phyloP scores from a whole-genome alignment of 1,140 invertebrate species.

The Drepana arcuata region DNA sequence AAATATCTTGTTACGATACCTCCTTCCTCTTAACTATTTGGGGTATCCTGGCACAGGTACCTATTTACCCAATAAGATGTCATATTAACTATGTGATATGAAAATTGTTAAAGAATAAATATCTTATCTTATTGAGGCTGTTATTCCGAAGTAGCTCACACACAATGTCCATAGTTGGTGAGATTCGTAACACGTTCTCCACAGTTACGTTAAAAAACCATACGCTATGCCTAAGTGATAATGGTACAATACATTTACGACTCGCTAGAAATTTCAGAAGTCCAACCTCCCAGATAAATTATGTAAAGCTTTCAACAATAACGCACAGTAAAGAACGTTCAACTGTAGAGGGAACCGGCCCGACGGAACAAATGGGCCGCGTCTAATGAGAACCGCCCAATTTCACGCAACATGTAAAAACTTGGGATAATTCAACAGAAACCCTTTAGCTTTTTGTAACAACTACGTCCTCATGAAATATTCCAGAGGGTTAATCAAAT shows the following conservation, averaged over 20 bases:
- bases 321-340: not conserved
- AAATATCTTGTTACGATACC: no score
- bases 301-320: not conserved
- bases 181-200: not conserved
- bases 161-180: no score
- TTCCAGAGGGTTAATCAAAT: no score
- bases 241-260: not conserved
- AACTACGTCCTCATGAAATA: no score
- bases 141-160: no score
- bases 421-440: constrained; percentile 23
- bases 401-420: constrained; percentile 37
- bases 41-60: no score
- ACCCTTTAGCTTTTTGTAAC: no score
- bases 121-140: no score
- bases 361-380: constrained; percentile 23
- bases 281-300: not conserved
- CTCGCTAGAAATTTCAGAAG: not conserved
- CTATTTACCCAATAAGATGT: no score
- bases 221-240: not conserved
- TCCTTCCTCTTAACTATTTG: no score
- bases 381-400: constrained; percentile 30
- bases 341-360: constrained; percentile 7
- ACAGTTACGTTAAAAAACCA: not conserved
- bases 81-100: no score
- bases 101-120: no score